These are phyloP conservation scores for Xenentodon cancila DNA, from an alignment of 2,797 vertebrate genomes.

Conservation along the genomic window DNA sequence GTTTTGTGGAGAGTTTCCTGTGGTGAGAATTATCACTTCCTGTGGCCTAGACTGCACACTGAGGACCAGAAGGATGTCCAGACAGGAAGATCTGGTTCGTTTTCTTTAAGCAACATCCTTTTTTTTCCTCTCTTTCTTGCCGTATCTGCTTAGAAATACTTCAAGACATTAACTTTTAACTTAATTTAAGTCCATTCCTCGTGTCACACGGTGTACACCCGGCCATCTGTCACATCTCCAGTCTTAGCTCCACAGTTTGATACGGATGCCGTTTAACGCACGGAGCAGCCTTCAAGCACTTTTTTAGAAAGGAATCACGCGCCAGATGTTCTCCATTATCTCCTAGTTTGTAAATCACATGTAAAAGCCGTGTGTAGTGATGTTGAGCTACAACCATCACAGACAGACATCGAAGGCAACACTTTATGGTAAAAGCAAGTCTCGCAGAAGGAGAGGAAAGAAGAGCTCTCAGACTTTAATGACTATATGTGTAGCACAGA, in stretches of 20 bases:
- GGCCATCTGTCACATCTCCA: conserved; percentile 9
- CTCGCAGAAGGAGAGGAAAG: conserved; percentile 36
- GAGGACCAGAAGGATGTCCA: conserved; percentile 43
- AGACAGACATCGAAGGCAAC: conserved; percentile 68
- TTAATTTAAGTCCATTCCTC: conserved; percentile 7
- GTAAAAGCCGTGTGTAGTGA: conserved; percentile 60
- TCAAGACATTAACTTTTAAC: conserved; percentile 10
- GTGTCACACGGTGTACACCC: conserved; percentile 13
- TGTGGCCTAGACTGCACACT: conserved; percentile 61
- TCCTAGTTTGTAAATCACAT: conserved; percentile 43
- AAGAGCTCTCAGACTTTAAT: conserved; percentile 51
- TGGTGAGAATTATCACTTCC: conserved; percentile 77
- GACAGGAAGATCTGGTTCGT: conserved; percentile 1
- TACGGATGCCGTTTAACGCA: conserved; percentile 10
- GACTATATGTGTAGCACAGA: conserved; percentile 67
- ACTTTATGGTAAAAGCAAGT: conserved; percentile 44
- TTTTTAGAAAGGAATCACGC: conserved; percentile 7
- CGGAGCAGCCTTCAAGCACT: not conserved
- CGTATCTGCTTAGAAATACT: not conserved
- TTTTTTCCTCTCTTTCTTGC: conserved; percentile 1
- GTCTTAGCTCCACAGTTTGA: conserved; percentile 17
- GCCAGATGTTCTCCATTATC: conserved; percentile 13
- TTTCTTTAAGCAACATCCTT: conserved; percentile 14
- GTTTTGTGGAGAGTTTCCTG: conserved; percentile 70
- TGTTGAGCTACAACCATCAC: conserved; percentile 68